Conservation (phyloP, 2,113 vertebrate species). For the Stegostoma tigrinum region DNA sequence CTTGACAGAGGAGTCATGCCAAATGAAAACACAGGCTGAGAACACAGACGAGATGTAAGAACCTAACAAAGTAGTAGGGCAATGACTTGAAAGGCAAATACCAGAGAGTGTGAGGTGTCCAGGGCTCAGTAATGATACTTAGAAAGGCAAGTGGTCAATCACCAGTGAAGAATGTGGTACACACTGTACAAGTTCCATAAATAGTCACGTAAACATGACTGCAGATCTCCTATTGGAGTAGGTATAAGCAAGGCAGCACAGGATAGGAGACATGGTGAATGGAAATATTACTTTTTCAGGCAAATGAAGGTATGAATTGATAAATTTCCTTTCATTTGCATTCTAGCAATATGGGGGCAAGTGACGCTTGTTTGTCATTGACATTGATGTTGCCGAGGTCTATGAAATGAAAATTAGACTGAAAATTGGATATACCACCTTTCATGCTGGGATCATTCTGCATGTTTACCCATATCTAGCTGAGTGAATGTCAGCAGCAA, state of each 20-base stretch:
- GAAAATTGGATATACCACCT: not conserved
- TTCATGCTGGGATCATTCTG: not conserved
- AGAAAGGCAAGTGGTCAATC: not conserved
- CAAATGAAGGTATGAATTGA: not conserved
- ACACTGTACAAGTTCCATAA: not conserved
- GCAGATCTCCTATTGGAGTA: not conserved
- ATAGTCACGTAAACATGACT: too few relatives aligned
- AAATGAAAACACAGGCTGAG: not conserved
- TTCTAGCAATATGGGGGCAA: not conserved
- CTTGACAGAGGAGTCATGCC: not conserved
- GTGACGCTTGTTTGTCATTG: not conserved
- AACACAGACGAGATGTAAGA: not conserved
- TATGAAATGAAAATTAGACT: not conserved
- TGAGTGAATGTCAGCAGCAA: not conserved
- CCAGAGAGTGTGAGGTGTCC: not conserved
- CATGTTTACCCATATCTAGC: not conserved
- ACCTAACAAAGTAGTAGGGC: not conserved
- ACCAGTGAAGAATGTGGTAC: not conserved
- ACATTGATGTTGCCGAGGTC: not conserved
- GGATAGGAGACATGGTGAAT: not conserved
- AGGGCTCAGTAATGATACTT: not conserved
- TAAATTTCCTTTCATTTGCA: not conserved
- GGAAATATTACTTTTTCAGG: not conserved
- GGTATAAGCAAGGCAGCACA: not conserved
- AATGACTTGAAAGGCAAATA: not conserved